Conservation (phyloP, 2,888 invertebrate species). For the Amiota communis region DNA sequence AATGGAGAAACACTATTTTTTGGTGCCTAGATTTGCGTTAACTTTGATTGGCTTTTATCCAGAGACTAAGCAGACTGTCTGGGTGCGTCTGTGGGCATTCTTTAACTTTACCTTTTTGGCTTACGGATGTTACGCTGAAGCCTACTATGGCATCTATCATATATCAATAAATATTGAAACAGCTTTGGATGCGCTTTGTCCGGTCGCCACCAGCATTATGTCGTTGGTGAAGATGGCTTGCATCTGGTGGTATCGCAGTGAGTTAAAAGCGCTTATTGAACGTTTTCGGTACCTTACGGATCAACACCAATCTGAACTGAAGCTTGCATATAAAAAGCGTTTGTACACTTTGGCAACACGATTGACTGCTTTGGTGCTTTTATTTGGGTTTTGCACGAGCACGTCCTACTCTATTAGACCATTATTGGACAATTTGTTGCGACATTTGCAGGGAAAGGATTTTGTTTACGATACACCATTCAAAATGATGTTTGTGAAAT, state of each 20-base stretch:
- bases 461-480: constrained; percentile 64
- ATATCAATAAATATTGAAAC: constrained; percentile 53
- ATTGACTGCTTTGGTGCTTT: constrained; percentile 48
- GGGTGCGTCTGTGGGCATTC: constrained; percentile 50
- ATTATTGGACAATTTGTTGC: constrained; percentile 48
- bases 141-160: constrained; percentile 58
- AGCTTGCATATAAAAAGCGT: constrained; percentile 46
- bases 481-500: constrained; percentile 60
- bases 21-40: constrained; percentile 58
- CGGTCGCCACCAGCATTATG: constrained; percentile 62
- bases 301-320: constrained; percentile 44
- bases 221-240: constrained; percentile 57
- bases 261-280: constrained; percentile 54
- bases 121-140: constrained; percentile 59
- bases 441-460: constrained; percentile 49
- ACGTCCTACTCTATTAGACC: constrained; percentile 56
- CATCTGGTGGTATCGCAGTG: constrained; percentile 60
- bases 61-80: constrained; percentile 46
- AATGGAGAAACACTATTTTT: constrained; percentile 58
- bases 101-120: constrained; percentile 58
- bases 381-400: constrained; percentile 52
- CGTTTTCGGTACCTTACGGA: constrained; percentile 48
- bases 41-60: constrained; percentile 63
- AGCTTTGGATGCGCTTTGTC: constrained; percentile 67
- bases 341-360: constrained; percentile 57